Conservation (phyloP, 2,113 vertebrate species). For the Gasterosteus aculeatus region DNA sequence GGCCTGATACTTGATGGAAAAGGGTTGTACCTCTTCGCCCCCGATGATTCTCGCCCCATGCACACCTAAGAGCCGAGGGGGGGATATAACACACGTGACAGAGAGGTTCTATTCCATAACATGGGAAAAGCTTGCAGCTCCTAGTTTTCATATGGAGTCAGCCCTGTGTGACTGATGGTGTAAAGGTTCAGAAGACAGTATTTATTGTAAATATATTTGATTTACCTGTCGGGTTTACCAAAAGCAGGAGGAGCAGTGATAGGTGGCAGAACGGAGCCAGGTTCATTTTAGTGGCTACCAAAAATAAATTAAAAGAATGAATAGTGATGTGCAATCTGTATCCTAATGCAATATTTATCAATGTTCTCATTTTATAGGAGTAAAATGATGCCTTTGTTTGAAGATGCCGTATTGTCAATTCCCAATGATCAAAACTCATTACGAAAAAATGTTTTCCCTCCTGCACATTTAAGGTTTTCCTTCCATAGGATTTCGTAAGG, state of each 20-base stretch:
- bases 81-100: background rate
- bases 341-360: background rate
- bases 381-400: background rate
- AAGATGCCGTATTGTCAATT: background rate
- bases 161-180: background rate
- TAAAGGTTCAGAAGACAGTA: background rate
- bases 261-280: conserved; percentile 32
- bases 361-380: background rate
- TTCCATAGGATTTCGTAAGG: background rate
- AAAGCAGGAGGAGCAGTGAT: conserved; percentile 53
- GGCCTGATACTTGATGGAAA: conserved; percentile 78
- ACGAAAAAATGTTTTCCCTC: background rate
- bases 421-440: background rate
- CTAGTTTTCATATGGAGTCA: background rate
- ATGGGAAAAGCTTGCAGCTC: background rate
- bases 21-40: conserved; percentile 63
- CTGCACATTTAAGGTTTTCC: background rate
- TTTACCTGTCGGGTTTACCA: conserved; percentile 61
- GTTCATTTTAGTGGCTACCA: conserved; percentile 53
- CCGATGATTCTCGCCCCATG: conserved; percentile 76
- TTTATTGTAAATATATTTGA: background rate
- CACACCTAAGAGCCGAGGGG: conserved; percentile 47
- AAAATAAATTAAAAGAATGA: background rate
- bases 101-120: background rate
- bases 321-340: background rate